These are phyloP conservation scores for Leucopsar rothschildi DNA, from an alignment of 2,113 vertebrate species.

Conservation along the genomic window DNA sequence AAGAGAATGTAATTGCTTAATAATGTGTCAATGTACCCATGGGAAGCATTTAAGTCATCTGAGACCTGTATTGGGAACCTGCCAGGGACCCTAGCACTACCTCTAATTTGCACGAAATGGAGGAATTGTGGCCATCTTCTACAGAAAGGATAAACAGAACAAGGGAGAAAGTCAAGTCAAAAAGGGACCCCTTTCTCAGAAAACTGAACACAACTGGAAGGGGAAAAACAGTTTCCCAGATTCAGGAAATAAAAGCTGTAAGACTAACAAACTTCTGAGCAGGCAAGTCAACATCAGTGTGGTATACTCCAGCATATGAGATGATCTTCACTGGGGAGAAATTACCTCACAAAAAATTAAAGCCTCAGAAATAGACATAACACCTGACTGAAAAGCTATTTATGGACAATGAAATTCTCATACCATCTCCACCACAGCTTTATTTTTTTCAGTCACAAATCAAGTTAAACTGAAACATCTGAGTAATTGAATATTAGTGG, in stretches of 20 bases:
- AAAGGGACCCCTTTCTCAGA: background rate
- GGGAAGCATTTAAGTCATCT: conserved; percentile 52
- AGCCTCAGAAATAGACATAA: background rate
- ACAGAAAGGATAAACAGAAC: background rate
- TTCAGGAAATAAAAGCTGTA: background rate
- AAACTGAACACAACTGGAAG: background rate
- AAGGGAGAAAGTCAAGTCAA: background rate
- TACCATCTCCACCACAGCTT: background rate
- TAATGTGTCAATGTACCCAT: conserved; percentile 32
- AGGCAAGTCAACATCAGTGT: background rate
- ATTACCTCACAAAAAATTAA: background rate
- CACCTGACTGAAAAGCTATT: background rate
- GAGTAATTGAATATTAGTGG: background rate
- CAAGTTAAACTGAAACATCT: background rate
- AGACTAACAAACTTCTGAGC: background rate
- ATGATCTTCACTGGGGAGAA: background rate
- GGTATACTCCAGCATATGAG: background rate
- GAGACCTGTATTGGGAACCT: conserved; percentile 33
- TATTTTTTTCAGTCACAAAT: background rate
- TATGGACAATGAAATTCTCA: background rate
- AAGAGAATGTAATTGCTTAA: conserved; percentile 66
- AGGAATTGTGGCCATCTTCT: background rate
- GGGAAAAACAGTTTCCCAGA: background rate
- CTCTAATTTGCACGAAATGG: background rate
- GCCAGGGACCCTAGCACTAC: conserved; percentile 26